Evolutionary conservation across 2,113 vertebrate genomes (phyloP).

Genomic region (Dromaius novaehollandiae): DNA sequence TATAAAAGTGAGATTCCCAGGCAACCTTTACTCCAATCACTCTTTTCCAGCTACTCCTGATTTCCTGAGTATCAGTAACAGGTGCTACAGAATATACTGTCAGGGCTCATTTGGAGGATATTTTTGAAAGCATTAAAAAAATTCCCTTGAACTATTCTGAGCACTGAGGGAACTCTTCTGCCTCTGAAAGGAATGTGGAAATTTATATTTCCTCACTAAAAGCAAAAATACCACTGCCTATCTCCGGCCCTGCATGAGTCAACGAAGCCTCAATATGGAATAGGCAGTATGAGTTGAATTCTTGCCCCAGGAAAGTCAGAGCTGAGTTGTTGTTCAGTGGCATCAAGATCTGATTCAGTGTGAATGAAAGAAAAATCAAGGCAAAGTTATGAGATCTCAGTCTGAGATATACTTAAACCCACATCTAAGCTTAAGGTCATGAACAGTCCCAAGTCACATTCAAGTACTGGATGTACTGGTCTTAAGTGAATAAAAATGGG

Average conservation of each 20-base stretch:
- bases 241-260: not conserved
- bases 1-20: not conserved
- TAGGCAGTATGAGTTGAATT: not conserved
- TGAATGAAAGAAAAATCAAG: constrained; percentile 20
- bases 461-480: not conserved
- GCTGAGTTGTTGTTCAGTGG: constrained; percentile 43
- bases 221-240: not conserved
- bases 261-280: not conserved
- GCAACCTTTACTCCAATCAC: not conserved
- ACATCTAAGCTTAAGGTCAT: constrained; percentile 12
- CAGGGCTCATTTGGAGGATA: not conserved
- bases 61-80: not conserved
- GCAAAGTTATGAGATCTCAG: constrained; percentile 10
- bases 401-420: not conserved
- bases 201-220: constrained; percentile 11
- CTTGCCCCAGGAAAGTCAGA: constrained; percentile 15
- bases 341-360: constrained; percentile 47
- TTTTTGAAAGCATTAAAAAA: constrained; percentile 37
- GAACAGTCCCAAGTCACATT: not conserved
- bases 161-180: constrained; percentile 4
- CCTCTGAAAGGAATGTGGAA: constrained; percentile 7
- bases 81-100: not conserved
- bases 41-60: not conserved
- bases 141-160: constrained; percentile 9
- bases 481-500: not conserved